Evolutionary conservation across 2,888 invertebrate genomes (phyloP).

Genomic region (Agrochola lota): DNA sequence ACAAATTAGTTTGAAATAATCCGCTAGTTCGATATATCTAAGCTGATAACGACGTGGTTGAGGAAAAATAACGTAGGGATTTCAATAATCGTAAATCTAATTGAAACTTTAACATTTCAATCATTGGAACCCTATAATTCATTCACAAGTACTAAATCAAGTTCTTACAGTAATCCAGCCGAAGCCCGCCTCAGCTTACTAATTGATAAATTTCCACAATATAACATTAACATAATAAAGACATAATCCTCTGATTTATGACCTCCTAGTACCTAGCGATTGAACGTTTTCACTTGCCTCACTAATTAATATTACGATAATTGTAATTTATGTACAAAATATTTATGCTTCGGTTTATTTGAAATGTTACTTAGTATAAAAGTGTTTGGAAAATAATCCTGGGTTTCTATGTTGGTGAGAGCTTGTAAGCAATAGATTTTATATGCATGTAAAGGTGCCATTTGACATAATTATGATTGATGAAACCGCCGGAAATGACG

Average conservation of each 20-base stretch:
- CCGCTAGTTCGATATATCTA: background rate
- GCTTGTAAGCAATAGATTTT: background rate
- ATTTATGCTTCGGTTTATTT: constrained; percentile 51
- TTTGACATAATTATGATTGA: constrained; percentile 44
- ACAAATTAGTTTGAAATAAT: background rate
- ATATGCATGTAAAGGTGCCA: background rate
- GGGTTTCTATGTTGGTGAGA: background rate
- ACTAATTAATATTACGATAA: constrained; percentile 65
- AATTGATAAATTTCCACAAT: constrained; percentile 69
- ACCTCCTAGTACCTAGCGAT: constrained; percentile 29
- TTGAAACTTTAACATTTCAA: constrained; percentile 50
- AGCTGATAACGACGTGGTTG: constrained; percentile 11
- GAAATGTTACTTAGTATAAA: constrained; percentile 20
- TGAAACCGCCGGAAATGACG: constrained; percentile 26
- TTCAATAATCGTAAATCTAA: constrained; percentile 30
- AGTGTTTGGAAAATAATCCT: constrained; percentile 9
- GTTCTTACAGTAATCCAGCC: constrained; percentile 51
- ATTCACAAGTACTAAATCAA: constrained; percentile 55
- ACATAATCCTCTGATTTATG: constrained; percentile 71
- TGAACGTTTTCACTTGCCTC: constrained; percentile 52
- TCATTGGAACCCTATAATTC: constrained; percentile 48
- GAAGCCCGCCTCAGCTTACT: constrained; percentile 58
- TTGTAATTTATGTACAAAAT: constrained; percentile 65
- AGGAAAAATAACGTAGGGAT: constrained; percentile 6
- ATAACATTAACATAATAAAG: constrained; percentile 72